Base-by-base conservation (phyloP, 1,140 invertebrate species). In the Lamellibrachia luymesi region DNA sequence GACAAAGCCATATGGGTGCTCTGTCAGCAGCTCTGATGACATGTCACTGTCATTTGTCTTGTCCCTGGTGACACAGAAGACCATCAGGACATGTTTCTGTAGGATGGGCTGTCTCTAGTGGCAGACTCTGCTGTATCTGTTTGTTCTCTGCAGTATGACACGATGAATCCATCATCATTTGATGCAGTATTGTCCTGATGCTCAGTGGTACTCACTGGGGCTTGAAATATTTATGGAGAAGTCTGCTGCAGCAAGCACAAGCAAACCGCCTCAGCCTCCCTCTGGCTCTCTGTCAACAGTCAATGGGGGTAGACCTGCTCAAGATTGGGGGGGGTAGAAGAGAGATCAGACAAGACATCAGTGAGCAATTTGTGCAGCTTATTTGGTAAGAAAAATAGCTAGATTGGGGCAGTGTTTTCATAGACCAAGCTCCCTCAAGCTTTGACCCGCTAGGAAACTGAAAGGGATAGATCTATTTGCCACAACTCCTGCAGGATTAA, bases 221-320 rank as follows among this genome's bases (percentile, higher is more conserved):
- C 64, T 80, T 80, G 64, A 80, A 80, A 80, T 80, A 80, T 80
- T 80, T 80, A 80, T 80, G 64, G 64, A 80, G 64, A 80, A 80
- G 13, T 80, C 64, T 22, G 25, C 5, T 2, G 64, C 64, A 80
- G 64, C 64, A 10, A 80, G 64, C 64, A 80, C 25, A 38, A 80
- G 64, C 64, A 80, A 80, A 80, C 64, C 1, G 64, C 25, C 13
- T 22, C 64, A 22, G 64, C 13, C 13, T 22, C 64, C 64, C 64
- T 17, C 4, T 38, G 17, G 17, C 13, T 10, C 2, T 80, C 13
- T 10, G 2, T 6, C 64, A 10, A 22, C 64, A 80, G 64, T 22
- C 13, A 80, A 80, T 80, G 38, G 38, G 38, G 0, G 64, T 22
- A 80, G 64, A 22, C 13, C 64, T 80, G 64, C 64, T 22, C 64